Evolutionary conservation across 2,113 vertebrate genomes (phyloP), one percentile per base, ranked within the genome.

Genomic region (Pyxicephalus adspersus): DNA sequence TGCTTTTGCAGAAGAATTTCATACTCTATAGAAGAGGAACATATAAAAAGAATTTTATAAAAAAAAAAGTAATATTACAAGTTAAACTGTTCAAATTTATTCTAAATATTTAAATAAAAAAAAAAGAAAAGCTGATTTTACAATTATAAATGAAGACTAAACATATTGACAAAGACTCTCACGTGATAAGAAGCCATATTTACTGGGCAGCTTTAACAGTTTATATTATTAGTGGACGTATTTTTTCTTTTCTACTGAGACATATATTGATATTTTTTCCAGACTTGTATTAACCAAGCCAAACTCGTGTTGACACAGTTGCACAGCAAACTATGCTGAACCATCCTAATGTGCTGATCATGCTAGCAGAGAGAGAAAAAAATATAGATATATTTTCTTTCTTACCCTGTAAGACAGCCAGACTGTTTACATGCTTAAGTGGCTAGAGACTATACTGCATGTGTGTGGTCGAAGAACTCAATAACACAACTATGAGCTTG

Each of bases 341-440:
- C 54, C 20, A 20, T 23, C 54, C 17, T 74, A 34, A 73, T 22
- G 64, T 64, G 79, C 88, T 94, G 92, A 92, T 92, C 89, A 88
- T 86, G 89, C 94, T 93, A 89, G 86, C 85, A 85, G 86, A 91
- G 87, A 87, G 91, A 89, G n/a, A 92, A 58, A 60, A 61, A 61
- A 22, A 73, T 74, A 60, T 16, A 18, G 25, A 70, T 70, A 70
- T 60, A 74, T 90, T 88, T 91, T 91, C 89, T 92, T 89, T 94
- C 92, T 91, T 91, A 92, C 89, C 92, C 92, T 92, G 89, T 92
- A 91, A 91, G 61, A 91, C 92, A 91, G 87, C 88, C 91, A 94
- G 92, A 92, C 91, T 94, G 92, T 94, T 94, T 94, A 94, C 92
- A 92, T 80, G 92, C 60, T 0, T 89, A 92, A 94, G 91, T 92